Evolutionary conservation across 1,140 invertebrate genomes (phyloP).

Genomic region (Daktulosphaira vitifoliae): DNA sequence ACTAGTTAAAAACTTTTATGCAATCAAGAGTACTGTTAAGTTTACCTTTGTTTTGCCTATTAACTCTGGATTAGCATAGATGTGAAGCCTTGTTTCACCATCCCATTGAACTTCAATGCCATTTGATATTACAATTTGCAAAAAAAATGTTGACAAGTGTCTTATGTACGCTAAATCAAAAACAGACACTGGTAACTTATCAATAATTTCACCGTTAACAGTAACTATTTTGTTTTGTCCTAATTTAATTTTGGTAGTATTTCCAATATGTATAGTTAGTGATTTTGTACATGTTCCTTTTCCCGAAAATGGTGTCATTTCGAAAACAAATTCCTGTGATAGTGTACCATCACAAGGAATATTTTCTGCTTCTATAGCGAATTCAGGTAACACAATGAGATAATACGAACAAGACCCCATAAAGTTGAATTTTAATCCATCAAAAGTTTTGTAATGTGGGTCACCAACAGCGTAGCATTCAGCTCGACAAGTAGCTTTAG

Average conservation of each 20-base stretch:
- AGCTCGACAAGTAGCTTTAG: constrained; percentile 59
- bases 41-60: constrained; percentile 48
- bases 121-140: constrained; percentile 61
- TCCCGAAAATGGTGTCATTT: constrained; percentile 47
- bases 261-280: constrained; percentile 53
- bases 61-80: constrained; percentile 66
- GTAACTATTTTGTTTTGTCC: constrained; percentile 60
- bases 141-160: constrained; percentile 35
- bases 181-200: constrained; percentile 57
- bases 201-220: constrained; percentile 44
- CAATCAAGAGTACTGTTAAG: neutral
- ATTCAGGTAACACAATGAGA: constrained; percentile 56
- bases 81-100: constrained; percentile 65
- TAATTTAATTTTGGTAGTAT: constrained; percentile 51
- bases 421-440: constrained; percentile 73
- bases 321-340: constrained; percentile 59
- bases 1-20: neutral
- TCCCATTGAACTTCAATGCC: constrained; percentile 77
- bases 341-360: constrained; percentile 67
- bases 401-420: constrained; percentile 84
- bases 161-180: constrained; percentile 44
- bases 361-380: constrained; percentile 71
- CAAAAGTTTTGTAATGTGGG: constrained; percentile 85
- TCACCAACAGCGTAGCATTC: constrained; percentile 74
- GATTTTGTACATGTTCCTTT: constrained; percentile 74